A percentile compares a stretch with the other conserved stretches of the same genome.
Evolutionary conservation across 2,113 vertebrate species (phyloP).

Genomic region (Pseudorhombus dupliciocellatus): DNA sequence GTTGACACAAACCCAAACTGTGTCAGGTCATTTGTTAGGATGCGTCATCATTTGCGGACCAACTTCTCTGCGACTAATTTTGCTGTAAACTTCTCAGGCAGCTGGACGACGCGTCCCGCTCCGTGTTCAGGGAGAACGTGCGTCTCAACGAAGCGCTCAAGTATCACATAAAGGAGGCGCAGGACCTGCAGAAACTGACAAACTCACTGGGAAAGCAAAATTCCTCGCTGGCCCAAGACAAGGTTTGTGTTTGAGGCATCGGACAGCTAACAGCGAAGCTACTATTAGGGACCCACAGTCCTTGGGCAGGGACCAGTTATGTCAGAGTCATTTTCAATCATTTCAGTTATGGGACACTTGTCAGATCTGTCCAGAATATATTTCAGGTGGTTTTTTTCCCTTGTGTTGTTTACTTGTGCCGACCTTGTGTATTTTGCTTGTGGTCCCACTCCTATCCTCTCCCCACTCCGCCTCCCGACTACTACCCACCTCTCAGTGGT

Average conservation of each 20-base stretch:
- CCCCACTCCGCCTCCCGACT: constrained; percentile 64
- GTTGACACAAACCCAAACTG: background rate
- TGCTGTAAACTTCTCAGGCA: constrained; percentile 75
- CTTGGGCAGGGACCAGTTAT: constrained; percentile 49
- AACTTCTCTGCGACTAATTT: background rate
- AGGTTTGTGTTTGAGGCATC: constrained; percentile 73
- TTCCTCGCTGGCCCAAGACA: constrained; percentile 76
- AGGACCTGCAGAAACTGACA: constrained; percentile 75
- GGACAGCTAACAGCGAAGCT: constrained; percentile 46
- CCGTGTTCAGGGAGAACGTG: constrained; percentile 86
- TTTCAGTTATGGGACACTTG: constrained; percentile 56
- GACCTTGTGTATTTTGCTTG: constrained; percentile 80
- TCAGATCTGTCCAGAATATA: constrained; percentile 62
- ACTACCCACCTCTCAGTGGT: constrained; percentile 73
- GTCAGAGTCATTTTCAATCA: constrained; percentile 46
- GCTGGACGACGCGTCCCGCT: constrained; percentile 81
- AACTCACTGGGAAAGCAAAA: constrained; percentile 77
- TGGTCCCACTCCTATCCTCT: constrained; percentile 55
- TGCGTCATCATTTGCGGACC: background rate
- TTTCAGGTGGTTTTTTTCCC: constrained; percentile 75
- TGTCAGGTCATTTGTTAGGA: background rate
- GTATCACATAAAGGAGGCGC: constrained; percentile 80
- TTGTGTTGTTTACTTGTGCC: constrained; percentile 75
- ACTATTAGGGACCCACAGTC: constrained; percentile 27
- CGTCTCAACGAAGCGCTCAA: constrained; percentile 81